Percentiles rank a stretch among this genome's conserved stretches.
Evolutionary conservation across 2,113 vertebrate species (phyloP).

Genomic region (Elephantulus edwardii): DNA sequence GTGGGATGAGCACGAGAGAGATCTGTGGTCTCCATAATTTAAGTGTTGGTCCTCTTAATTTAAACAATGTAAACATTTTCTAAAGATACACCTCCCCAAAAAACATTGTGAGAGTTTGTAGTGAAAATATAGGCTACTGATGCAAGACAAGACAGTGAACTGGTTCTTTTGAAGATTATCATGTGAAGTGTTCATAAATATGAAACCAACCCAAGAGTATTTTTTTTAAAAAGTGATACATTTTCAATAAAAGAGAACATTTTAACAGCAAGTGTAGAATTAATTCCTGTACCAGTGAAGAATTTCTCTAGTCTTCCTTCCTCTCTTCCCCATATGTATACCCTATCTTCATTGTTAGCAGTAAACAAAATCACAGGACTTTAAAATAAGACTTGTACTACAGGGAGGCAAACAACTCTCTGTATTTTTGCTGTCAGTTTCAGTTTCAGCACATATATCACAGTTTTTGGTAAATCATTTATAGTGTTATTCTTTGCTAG

Average conservation of each 20-base stretch:
- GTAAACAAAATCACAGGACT: background rate
- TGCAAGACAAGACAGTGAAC: background rate
- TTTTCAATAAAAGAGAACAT: conserved; percentile 44
- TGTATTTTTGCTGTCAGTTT: conserved; percentile 57
- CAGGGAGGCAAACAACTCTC: conserved; percentile 8
- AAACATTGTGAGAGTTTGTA: conserved; percentile 28
- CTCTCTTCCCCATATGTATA: background rate
- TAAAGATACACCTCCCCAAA: background rate
- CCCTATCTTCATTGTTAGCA: background rate
- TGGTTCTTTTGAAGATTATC: conserved; percentile 11
- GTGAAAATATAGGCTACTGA: conserved; percentile 1
- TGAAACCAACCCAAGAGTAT: conserved; percentile 11
- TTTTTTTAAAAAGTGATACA: conserved; percentile 10
- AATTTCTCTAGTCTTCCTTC: background rate
- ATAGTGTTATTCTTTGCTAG: conserved; percentile 4
- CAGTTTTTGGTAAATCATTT: conserved; percentile 18
- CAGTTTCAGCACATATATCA: background rate
- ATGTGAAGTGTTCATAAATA: conserved; percentile 38
- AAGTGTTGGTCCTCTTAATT: conserved; percentile 27
- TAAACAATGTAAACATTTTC: conserved; percentile 14
- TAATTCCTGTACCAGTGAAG: conserved; percentile 14
- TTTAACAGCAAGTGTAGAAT: conserved; percentile 42
- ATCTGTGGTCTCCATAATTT: too few relatives aligned
- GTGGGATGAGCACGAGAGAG: too few relatives aligned
- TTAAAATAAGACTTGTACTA: conserved; percentile 40